A percentile compares a stretch with the other conserved stretches of the same genome.
phyloP scores from a whole-genome alignment of 2,888 invertebrate species.

The Glaucopsyche alexis region DNA sequence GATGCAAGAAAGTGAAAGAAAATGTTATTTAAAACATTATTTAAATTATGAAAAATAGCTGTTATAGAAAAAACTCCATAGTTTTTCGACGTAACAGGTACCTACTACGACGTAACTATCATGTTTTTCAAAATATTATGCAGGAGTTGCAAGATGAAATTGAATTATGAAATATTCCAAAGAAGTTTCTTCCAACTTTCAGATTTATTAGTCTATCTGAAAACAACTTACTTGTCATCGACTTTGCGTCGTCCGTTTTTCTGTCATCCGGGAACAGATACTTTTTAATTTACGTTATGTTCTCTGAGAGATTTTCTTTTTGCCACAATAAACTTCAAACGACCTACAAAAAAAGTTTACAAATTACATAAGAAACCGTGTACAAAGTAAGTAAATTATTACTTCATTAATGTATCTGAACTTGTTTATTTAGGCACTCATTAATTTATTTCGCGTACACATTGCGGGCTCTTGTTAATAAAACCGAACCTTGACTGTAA shows the following conservation, averaged over 20 bases:
- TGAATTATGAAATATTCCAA: conserved; percentile 17
- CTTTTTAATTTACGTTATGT: background rate
- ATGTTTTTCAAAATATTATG: conserved; percentile 1
- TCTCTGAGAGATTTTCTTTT: no score
- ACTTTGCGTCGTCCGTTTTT: background rate
- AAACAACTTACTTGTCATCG: background rate
- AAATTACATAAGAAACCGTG: background rate
- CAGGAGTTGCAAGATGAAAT: conserved; percentile 3
- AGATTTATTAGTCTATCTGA: conserved; percentile 4
- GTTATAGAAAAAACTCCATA: no score
- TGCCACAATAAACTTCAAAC: no score
- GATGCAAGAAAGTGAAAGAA: no score
- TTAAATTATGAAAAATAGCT: no score
- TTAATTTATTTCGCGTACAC: conserved; percentile 1
- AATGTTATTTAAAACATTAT: no score
- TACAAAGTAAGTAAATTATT: background rate
- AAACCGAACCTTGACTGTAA: background rate
- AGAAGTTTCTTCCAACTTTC: conserved; percentile 6
- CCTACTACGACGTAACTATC: background rate
- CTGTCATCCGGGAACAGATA: background rate
- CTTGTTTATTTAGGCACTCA: background rate
- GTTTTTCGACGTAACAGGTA: background rate
- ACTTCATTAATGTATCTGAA: background rate
- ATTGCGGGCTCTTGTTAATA: background rate
- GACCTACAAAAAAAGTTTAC: background rate